These are phyloP conservation scores for Scomberomorus guttatus DNA, from an alignment of 2,797 vertebrate species.

Conservation along the genomic window DNA sequence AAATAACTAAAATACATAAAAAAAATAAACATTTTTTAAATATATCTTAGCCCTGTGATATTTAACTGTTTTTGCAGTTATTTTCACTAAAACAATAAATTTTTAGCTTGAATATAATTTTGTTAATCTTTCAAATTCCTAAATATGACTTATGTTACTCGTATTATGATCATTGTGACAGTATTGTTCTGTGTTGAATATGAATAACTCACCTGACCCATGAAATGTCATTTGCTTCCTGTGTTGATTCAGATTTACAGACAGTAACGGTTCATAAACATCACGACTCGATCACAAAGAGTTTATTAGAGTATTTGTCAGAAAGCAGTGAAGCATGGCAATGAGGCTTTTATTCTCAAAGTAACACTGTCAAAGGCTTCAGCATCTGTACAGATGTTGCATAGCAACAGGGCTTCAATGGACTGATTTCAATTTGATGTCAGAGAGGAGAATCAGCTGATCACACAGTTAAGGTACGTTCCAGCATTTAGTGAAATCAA, in stretches of 20 bases:
- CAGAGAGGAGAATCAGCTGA: not conserved
- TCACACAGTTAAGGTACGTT: not conserved
- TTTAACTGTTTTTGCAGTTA: no score
- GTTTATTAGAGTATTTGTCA: not conserved
- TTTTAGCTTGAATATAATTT: no score
- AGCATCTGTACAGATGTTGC: slow-evolving; percentile 59
- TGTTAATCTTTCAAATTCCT: no score
- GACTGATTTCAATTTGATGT: not conserved
- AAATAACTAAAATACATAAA: no score
- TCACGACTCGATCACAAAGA: not conserved
- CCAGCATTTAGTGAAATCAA: not conserved
- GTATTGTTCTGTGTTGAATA: not conserved
- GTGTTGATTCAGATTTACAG: no score
- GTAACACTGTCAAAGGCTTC: slow-evolving; percentile 19
- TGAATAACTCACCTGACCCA: not conserved
- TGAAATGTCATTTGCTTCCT: not conserved
- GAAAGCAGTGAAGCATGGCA: not conserved
- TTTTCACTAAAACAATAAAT: no score
- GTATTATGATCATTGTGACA: no score
- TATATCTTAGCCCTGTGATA: no score
- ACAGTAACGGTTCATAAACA: not conserved
- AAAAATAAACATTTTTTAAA: no score
- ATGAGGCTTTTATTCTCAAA: slow-evolving; percentile 64
- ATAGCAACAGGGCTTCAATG: slow-evolving; percentile 47
- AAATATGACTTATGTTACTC: no score